These are phyloP conservation scores for Brachionus angularis DNA, from an alignment of 1,140 invertebrate species.

Conservation along the genomic window DNA sequence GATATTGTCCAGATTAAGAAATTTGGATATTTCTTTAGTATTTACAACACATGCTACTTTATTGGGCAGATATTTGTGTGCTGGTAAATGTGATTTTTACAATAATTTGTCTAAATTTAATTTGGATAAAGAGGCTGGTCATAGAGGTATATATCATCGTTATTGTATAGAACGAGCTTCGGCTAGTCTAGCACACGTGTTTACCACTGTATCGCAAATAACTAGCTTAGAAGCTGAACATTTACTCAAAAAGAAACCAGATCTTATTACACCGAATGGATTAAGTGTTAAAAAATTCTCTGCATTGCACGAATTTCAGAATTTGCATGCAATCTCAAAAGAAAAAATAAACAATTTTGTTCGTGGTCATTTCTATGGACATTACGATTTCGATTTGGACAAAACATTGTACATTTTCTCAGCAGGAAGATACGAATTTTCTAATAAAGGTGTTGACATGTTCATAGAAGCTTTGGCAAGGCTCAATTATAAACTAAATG, in stretches of 20 bases:
- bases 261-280: slow-evolving; percentile 45
- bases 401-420: slow-evolving; percentile 99
- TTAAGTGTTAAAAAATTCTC: slow-evolving; percentile 71
- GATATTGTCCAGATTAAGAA: slow-evolving; percentile 74
- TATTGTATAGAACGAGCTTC: slow-evolving; percentile 97
- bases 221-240: slow-evolving; percentile 90
- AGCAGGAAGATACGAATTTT: slow-evolving; percentile 96
- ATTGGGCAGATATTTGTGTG: slow-evolving; percentile 91
- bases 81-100: slow-evolving; percentile 96
- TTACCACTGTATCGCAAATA: slow-evolving; percentile 98
- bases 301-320: slow-evolving; percentile 98
- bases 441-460: slow-evolving; percentile 97
- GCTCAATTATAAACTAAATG: slow-evolving; percentile 92
- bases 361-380: slow-evolving; percentile 53
- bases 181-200: slow-evolving; percentile 82
- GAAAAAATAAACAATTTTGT: slow-evolving; percentile 67
- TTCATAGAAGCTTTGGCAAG: slow-evolving; percentile 94
- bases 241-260: slow-evolving; percentile 84
- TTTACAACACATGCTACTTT: slow-evolving; percentile 99
- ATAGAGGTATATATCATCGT: slow-evolving; percentile 95
- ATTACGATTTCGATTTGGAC: slow-evolving; percentile 97
- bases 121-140: slow-evolving; percentile 95
- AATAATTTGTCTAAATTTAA: slow-evolving; percentile 96
- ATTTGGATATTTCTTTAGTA: slow-evolving; percentile 88
- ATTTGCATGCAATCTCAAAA: slow-evolving; percentile 91